Base-by-base conservation (phyloP, 2,113 vertebrate species). In the Pollimyrus isidori region DNA sequence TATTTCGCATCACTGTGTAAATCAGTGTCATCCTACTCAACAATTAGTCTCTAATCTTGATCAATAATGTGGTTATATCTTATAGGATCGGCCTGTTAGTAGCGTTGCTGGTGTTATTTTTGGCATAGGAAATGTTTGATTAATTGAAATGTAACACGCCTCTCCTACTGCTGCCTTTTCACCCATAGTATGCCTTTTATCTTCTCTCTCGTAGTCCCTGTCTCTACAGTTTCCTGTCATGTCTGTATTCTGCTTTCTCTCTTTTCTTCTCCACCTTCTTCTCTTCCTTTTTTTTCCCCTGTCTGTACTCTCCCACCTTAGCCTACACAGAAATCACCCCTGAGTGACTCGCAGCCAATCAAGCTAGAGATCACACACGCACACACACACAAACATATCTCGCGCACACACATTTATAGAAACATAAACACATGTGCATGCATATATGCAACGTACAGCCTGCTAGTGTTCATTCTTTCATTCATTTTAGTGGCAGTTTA, bases 281-380 rank as follows among this genome's bases (percentile, higher is more conserved):
- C 13, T 87, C 49, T 53, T 87, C n/a, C 48, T 15, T 50, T 86
- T 86, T 50, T 50, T 50, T 0, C 4, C 30, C 13, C 50, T 86
- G 49, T 87, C 85, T 87, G 35, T 39, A 35, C 88, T 35, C n/a
- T 80, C 30, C 48, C 13, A 21, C 17, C 45, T 52, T 76, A 52
- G 88, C 48, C 88, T 39, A 76, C 69, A 39, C 85, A 87, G 50
- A 56, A 87, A 87, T 35, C 7, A 56, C 45, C 46, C 19, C 83
- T 23, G 39, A 85, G 83, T 85, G 83, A 85, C 23, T 53, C 30
- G 21, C 30, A 86, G 84, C 84, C n/a, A 86, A 50, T 86, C 84
- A 35, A 19, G 48, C 23, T 50, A 26, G n/a, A 35, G n/a, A 76
- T 76, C 26, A 23, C 69, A 52, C 65, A 45, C 65, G 76, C 21